Conservation (phyloP, 2,113 vertebrate genomes). For the Equus przewalskii region DNA sequence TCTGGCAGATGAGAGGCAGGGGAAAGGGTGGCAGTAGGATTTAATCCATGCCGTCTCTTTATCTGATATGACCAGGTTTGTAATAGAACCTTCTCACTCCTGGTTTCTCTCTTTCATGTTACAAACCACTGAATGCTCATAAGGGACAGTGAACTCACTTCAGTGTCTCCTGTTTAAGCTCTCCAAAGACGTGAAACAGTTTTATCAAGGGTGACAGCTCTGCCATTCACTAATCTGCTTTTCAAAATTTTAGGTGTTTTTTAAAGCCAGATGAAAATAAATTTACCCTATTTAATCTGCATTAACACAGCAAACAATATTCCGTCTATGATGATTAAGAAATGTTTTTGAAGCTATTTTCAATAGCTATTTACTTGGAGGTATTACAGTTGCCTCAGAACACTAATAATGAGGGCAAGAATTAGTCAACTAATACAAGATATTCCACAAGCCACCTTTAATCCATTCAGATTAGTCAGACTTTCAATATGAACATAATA, state of each 20-base stretch:
- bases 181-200: conserved; percentile 68
- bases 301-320: conserved; percentile 62
- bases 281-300: conserved; percentile 61
- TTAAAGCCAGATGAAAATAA: conserved; percentile 63
- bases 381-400: conserved; percentile 72
- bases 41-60: conserved; percentile 51
- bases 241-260: conserved; percentile 51
- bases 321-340: conserved; percentile 55
- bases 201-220: conserved; percentile 76
- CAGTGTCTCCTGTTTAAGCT: conserved; percentile 78
- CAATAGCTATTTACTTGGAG: conserved; percentile 68
- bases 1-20: background rate
- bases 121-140: conserved; percentile 75
- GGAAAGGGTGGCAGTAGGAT: background rate
- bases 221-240: conserved; percentile 72
- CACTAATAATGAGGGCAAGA: conserved; percentile 72
- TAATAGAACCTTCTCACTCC: conserved; percentile 68
- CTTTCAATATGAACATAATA: conserved; percentile 69
- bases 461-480: conserved; percentile 80
- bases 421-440: conserved; percentile 72
- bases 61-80: conserved; percentile 64
- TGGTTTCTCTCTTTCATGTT: conserved; percentile 82
- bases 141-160: conserved; percentile 73
- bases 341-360: conserved; percentile 76
- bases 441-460: conserved; percentile 77